Conservation (phyloP, 2,888 invertebrate genomes). For the Rhamnusium bicolor region DNA sequence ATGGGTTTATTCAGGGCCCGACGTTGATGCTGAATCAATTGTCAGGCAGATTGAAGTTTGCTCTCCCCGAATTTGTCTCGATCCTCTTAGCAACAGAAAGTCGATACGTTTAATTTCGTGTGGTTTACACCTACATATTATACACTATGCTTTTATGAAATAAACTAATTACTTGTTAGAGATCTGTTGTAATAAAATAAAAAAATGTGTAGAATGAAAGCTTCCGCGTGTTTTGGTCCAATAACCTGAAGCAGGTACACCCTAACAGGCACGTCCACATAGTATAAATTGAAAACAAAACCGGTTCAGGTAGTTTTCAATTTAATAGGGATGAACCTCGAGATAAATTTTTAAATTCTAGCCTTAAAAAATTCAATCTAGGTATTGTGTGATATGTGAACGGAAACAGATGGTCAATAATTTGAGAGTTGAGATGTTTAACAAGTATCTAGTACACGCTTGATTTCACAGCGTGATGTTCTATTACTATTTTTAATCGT, state of each 20-base stretch:
- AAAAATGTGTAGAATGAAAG: not conserved
- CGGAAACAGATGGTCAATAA: not conserved
- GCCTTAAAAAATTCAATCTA: not conserved
- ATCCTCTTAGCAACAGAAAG: constrained; percentile 7
- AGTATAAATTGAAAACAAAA: not conserved
- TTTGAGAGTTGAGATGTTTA: not conserved
- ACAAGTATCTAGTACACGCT: not conserved
- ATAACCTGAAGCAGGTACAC: not conserved
- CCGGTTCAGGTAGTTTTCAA: not conserved
- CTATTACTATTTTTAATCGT: not conserved
- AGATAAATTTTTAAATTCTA: too few relatives aligned
- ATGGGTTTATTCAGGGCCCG: not conserved
- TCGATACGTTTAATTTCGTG: constrained; percentile 2
- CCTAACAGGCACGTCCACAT: not conserved
- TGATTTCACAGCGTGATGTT: not conserved
- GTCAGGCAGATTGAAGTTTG: not conserved
- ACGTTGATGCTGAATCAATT: constrained; percentile 10
- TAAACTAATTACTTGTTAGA: not conserved
- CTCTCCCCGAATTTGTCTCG: not conserved
- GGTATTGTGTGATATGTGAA: too few relatives aligned
- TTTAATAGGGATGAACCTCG: not conserved
- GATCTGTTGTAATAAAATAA: not conserved
- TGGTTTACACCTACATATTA: not conserved
- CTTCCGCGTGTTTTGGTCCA: not conserved
- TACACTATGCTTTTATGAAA: not conserved